Base-by-base conservation (phyloP, 1,140 invertebrate species). In the Drosophila malerkotliana region DNA sequence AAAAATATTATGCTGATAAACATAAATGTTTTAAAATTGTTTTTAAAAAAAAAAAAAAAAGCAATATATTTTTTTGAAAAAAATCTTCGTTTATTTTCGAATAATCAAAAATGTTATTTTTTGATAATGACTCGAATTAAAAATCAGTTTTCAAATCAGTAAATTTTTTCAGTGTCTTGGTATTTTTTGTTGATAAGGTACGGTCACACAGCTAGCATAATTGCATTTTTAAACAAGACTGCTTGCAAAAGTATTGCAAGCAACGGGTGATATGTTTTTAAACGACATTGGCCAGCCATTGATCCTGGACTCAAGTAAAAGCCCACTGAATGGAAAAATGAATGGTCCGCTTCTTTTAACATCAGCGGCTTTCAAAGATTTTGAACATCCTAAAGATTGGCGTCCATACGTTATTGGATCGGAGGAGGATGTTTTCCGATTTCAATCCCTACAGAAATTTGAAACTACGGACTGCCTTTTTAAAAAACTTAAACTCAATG, bases 241-340 rank as follows among this genome's bases (percentile, higher is more conserved):
- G 0, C 9, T 7, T 6, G 26, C 0, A 1, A 28, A 28, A 28
- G 26, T 7, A 28, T 28, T 28, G 26, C 26, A 15, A 45, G 3
- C 24, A 47, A 18, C 26, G 26, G 5, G 26, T 6, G 15, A 1
- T n/a, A 85, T 85, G 82, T 85, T 75, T 87, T 64, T 85, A 39
- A 85, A 85, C 58, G 69, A 64, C 18, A 12, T 87, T 12, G 82
- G 82, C 0, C 78, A 87, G n/a, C 81, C 81, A 0, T 28, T 63
- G 6, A 75, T 87, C 37, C 15, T 85, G 6, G 15, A 77, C 18
- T 9, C n/a, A 2, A 18, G 34, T 6, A 71, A 55, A 6, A 47
- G 28, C 0, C 49, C 39, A 0, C 78, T 48, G 4, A 18, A 18
- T 18, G 82, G 4, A 6, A 28, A 28, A 28, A 5, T 28, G 4